A percentile compares a stretch with the other conserved stretches of the same genome.
Conservation (phyloP, 2,113 vertebrate genomes). For the Lophotis ruficrista region DNA sequence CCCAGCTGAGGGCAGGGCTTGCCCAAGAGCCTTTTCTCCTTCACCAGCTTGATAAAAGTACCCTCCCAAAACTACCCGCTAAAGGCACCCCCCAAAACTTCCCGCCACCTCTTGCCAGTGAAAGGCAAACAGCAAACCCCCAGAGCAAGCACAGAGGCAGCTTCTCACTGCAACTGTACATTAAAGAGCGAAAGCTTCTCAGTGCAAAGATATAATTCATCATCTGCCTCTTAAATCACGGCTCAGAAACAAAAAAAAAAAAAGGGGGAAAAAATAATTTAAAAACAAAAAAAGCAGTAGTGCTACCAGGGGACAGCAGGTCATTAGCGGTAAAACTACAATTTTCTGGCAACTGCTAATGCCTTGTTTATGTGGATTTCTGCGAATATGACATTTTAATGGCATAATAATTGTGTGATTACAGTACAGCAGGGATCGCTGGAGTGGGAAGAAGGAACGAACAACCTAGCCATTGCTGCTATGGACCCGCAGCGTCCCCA, state of each 20-base stretch:
- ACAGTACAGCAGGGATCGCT: conserved; percentile 68
- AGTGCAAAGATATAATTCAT: background rate
- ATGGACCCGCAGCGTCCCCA: fast-evolving
- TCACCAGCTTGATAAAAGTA: background rate
- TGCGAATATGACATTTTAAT: conserved; percentile 81
- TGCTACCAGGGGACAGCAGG: background rate
- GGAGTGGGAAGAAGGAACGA: conserved; percentile 28
- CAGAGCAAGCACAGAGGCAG: background rate
- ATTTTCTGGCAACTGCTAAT: conserved; percentile 77
- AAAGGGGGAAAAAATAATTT: background rate
- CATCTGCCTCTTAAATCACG: conserved; percentile 47
- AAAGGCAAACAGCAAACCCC: background rate
- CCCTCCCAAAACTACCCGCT: background rate
- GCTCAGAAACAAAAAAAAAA: background rate
- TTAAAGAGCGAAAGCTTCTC: conserved; percentile 32
- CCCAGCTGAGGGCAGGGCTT: background rate
- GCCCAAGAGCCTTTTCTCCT: background rate
- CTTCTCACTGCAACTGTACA: background rate
- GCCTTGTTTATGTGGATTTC: conserved; percentile 81
- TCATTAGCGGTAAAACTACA: conserved; percentile 79
- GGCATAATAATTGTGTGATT: conserved; percentile 81
- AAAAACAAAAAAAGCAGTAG: background rate
- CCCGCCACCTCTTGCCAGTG: background rate
- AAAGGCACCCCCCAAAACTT: background rate
- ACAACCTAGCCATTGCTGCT: background rate